Percentiles rank a stretch among this genome's conserved stretches.
These are phyloP conservation scores for Crotalus horridus DNA, from an alignment of 2,113 vertebrate genomes.

Conservation along the genomic window DNA sequence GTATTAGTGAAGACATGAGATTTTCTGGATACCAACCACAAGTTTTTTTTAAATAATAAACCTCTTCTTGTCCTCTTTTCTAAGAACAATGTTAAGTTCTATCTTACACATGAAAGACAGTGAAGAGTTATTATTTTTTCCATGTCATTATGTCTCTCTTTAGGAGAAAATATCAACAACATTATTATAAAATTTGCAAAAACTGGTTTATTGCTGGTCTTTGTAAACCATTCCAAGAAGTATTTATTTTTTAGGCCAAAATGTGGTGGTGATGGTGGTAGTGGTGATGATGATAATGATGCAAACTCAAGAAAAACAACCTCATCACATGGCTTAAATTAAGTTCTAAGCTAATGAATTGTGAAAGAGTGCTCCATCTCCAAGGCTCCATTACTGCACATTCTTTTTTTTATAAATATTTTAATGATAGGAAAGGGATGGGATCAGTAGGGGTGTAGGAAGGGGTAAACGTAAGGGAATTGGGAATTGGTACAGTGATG, in stretches of 20 bases:
- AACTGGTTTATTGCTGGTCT: not conserved
- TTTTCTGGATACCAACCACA: not conserved
- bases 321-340: not conserved
- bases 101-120: conserved; percentile 26
- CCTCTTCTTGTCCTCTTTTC: not conserved
- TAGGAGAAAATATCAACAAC: not conserved
- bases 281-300: not conserved
- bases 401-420: not conserved
- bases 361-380: not conserved
- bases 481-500: no score
- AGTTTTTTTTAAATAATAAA: not conserved
- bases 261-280: not conserved
- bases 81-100: not conserved
- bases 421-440: no score
- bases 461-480: no score
- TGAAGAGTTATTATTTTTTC: conserved; percentile 17
- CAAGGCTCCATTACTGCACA: not conserved
- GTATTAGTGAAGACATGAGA: not conserved
- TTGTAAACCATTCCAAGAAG: not conserved
- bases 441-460: no score
- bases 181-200: not conserved
- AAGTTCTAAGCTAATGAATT: not conserved
- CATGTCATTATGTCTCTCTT: not conserved
- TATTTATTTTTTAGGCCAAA: not conserved
- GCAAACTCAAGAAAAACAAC: not conserved